phyloP scores from a whole-genome alignment of 2,888 invertebrate genomes.

The Esperia sulphurella region DNA sequence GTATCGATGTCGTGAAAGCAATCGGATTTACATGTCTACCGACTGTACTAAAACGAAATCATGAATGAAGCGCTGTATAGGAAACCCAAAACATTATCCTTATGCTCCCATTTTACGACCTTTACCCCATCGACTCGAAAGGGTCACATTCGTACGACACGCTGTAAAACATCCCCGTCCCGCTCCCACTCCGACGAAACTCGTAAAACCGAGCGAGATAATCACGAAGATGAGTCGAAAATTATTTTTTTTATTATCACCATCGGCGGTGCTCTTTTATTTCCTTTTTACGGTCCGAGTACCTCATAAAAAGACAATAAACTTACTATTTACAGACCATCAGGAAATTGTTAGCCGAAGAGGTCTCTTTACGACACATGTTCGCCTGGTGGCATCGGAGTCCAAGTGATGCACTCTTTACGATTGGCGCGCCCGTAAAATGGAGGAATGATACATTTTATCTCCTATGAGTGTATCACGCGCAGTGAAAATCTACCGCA shows the following conservation, averaged over 20 bases:
- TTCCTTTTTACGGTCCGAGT: constrained; percentile 81
- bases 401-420: constrained; percentile 71
- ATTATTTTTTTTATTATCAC: constrained; percentile 80
- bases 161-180: constrained; percentile 58
- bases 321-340: constrained; percentile 81
- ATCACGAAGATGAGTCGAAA: constrained; percentile 78
- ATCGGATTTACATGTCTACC: constrained; percentile 77
- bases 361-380: constrained; percentile 79
- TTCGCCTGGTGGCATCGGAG: constrained; percentile 56
- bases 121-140: constrained; percentile 77
- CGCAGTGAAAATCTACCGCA: constrained; percentile 9
- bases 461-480: constrained; percentile 52
- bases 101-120: constrained; percentile 80
- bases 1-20: constrained; percentile 66
- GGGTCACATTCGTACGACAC: constrained; percentile 74
- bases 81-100: constrained; percentile 79
- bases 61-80: constrained; percentile 78
- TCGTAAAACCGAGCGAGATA: constrained; percentile 71
- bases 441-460: constrained; percentile 65
- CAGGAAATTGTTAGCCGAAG: constrained; percentile 80
- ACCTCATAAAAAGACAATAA: constrained; percentile 81
- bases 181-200: constrained; percentile 42
- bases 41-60: constrained; percentile 76
- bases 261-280: constrained; percentile 81
- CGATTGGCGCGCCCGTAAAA: constrained; percentile 71